A percentile compares a stretch with the other conserved stretches of the same genome.
phyloP scores from a whole-genome alignment of 2,888 invertebrate species.

The Blastobasis adustella region DNA sequence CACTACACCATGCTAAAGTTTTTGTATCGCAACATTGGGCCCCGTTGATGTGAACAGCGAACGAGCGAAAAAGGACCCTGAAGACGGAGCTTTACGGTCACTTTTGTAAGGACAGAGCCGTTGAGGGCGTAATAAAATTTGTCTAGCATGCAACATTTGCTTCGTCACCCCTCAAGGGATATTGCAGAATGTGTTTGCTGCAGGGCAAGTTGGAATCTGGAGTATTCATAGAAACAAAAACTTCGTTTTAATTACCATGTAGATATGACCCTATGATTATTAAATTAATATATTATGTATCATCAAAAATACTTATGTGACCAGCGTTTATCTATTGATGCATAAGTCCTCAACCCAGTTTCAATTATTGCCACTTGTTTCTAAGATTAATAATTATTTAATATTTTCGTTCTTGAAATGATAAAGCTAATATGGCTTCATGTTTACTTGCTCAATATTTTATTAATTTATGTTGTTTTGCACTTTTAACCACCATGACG shows the following conservation, averaged over 20 bases:
- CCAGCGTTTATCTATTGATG: too few relatives aligned
- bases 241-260: not conserved
- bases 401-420: too few relatives aligned
- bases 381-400: too few relatives aligned
- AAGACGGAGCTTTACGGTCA: slow-evolving; percentile 11
- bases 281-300: not conserved
- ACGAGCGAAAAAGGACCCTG: slow-evolving; percentile 13
- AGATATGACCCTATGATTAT: not conserved
- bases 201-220: not conserved
- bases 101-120: slow-evolving; percentile 9
- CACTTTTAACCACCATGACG: too few relatives aligned
- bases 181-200: slow-evolving; percentile 21
- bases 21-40: slow-evolving; percentile 28
- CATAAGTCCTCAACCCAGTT: too few relatives aligned
- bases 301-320: too few relatives aligned
- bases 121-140: slow-evolving; percentile 37
- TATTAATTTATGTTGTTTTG: too few relatives aligned
- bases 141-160: slow-evolving; percentile 46
- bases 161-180: slow-evolving; percentile 40
- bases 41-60: slow-evolving; percentile 13
- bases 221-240: not conserved
- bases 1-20: slow-evolving; percentile 23
- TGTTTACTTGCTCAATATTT: too few relatives aligned
- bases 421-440: too few relatives aligned
- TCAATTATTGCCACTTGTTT: too few relatives aligned